A percentile compares a stretch with the other conserved stretches of the same genome.
Evolutionary conservation across 2,113 vertebrate genomes (phyloP).

Genomic region (Triplophysa rosa): DNA sequence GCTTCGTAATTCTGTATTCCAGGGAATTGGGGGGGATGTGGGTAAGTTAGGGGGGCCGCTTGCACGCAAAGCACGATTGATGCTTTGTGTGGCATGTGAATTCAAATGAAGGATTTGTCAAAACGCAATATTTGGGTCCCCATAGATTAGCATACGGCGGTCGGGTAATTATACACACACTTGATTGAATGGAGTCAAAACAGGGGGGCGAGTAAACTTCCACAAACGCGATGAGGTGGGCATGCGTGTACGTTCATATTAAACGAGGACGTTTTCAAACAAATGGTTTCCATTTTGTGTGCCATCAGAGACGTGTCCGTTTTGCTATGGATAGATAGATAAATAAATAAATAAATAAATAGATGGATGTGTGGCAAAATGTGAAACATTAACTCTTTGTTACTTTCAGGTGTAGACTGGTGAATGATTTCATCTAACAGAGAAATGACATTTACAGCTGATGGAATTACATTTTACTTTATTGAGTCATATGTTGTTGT

Average conservation of each 20-base stretch:
- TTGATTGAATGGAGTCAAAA: slow-evolving; percentile 80
- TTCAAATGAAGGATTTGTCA: slow-evolving; percentile 83
- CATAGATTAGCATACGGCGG: slow-evolving; percentile 76
- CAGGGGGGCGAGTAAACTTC: slow-evolving; percentile 74
- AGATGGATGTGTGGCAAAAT: neutral
- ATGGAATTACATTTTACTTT: slow-evolving; percentile 27
- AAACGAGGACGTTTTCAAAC: slow-evolving; percentile 6
- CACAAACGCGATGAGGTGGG: slow-evolving; percentile 51
- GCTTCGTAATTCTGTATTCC: slow-evolving; percentile 66
- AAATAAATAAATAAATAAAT: neutral
- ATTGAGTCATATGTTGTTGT: slow-evolving; percentile 29
- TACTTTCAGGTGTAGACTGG: neutral
- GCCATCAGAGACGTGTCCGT: slow-evolving; percentile 5
- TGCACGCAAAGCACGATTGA: slow-evolving; percentile 74
- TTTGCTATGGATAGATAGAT: slow-evolving; percentile 1
- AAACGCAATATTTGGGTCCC: slow-evolving; percentile 80
- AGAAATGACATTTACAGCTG: slow-evolving; percentile 26
- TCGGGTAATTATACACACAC: slow-evolving; percentile 78
- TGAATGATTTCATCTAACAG: slow-evolving; percentile 27
- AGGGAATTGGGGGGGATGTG: slow-evolving; percentile 58
- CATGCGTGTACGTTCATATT: slow-evolving; percentile 29
- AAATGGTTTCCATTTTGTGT: slow-evolving; percentile 24
- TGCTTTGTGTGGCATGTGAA: slow-evolving; percentile 77
- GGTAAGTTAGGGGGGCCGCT: slow-evolving; percentile 54
- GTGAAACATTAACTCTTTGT: neutral